phyloP scores from a whole-genome alignment of 1,140 invertebrate species.

The Rhynchophorus ferrugineus region DNA sequence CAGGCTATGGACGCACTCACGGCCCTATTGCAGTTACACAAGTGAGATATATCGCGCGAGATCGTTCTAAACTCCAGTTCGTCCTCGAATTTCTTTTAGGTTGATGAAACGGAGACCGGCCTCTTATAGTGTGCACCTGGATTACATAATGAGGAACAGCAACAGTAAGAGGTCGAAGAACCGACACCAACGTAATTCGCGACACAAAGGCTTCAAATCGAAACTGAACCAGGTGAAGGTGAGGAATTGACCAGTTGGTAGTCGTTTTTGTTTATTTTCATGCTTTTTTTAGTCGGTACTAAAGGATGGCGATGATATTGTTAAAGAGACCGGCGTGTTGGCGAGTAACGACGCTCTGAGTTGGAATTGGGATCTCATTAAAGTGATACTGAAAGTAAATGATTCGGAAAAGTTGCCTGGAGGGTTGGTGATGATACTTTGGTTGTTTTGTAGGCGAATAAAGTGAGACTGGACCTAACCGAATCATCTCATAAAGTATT shows the following conservation, averaged over 20 bases:
- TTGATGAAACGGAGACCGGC: constrained; percentile 71
- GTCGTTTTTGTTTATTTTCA: background rate
- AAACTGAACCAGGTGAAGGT: constrained; percentile 36
- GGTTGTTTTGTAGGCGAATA: no score
- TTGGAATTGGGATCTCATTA: constrained; percentile 83
- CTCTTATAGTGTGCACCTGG: constrained; percentile 74
- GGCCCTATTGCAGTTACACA: constrained; percentile 68
- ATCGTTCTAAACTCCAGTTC: no score
- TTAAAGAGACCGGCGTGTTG: constrained; percentile 69
- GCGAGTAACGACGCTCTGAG: constrained; percentile 59
- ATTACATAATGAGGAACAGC: constrained; percentile 53
- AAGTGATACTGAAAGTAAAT: constrained; percentile 66
- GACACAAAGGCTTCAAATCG: constrained; percentile 26
- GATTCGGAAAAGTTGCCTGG: background rate
- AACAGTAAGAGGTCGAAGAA: constrained; percentile 24
- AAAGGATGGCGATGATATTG: constrained; percentile 56
- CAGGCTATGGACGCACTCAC: constrained; percentile 74
- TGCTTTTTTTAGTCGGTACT: constrained; percentile 39
- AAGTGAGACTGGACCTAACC: constrained; percentile 47
- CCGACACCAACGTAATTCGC: constrained; percentile 17
- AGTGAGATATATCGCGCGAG: constrained; percentile 37
- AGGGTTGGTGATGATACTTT: no score
- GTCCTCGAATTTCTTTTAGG: constrained; percentile 29
- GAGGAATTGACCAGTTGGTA: no score
- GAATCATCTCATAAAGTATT: constrained; percentile 74